Evolutionary conservation across 2,113 vertebrate species (phyloP).

Genomic region (Corythoichthys intestinalis): DNA sequence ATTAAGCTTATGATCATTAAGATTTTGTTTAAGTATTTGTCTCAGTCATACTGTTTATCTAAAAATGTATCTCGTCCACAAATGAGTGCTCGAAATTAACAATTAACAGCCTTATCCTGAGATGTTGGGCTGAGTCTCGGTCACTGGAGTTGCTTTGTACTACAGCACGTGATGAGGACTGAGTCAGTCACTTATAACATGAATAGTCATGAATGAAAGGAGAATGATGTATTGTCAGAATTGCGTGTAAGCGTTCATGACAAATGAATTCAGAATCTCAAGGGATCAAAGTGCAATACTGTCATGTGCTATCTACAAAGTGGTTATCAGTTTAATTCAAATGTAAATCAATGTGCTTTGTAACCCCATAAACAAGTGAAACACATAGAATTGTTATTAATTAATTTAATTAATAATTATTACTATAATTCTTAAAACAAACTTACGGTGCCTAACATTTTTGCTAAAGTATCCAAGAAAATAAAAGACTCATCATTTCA

Average conservation of each 20-base stretch:
- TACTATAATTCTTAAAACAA: no score
- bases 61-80: neutral
- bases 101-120: neutral
- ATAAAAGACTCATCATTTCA: no score
- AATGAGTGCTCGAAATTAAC: neutral
- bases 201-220: conserved; percentile 33
- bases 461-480: no score
- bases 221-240: conserved; percentile 34
- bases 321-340: no score
- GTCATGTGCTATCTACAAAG: neutral
- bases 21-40: neutral
- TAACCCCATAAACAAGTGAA: neutral
- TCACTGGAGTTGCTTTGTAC: conserved; percentile 30
- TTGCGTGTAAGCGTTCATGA: neutral
- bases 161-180: neutral
- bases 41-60: neutral
- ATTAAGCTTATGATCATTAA: neutral
- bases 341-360: neutral
- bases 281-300: neutral
- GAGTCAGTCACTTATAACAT: conserved; percentile 30
- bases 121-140: neutral
- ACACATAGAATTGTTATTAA: no score
- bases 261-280: neutral
- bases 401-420: no score
- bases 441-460: no score